Percentiles rank a stretch among this genome's conserved stretches.
phyloP scores from a whole-genome alignment of 1,140 invertebrate species.

The Drosophila orena region DNA sequence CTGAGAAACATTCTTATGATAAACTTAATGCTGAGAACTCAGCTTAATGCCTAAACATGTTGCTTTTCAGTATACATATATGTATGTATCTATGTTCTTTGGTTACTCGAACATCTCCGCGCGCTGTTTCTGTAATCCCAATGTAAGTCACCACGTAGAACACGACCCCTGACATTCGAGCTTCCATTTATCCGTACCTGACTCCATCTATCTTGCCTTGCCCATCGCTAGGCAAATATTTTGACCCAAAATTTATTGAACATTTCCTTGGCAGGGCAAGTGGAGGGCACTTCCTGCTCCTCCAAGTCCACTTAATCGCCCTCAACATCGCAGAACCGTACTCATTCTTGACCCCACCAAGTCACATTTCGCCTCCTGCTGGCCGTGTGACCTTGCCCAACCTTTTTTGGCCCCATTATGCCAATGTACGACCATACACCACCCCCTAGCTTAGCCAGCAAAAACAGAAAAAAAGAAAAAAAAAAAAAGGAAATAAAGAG shows the following conservation, averaged over 20 bases:
- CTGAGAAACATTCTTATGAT: too few species aligned
- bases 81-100: too few species aligned
- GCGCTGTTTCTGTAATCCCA: slow-evolving; percentile 12
- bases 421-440: too few species aligned
- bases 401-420: background rate
- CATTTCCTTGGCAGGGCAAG: background rate
- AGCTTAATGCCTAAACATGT: too few species aligned
- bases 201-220: slow-evolving; percentile 9
- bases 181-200: slow-evolving; percentile 2
- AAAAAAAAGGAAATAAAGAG: background rate
- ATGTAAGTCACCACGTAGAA: slow-evolving; percentile 1
- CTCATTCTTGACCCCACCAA: slow-evolving; percentile 1
- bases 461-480: background rate
- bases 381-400: slow-evolving; percentile 9
- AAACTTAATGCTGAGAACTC: too few species aligned
- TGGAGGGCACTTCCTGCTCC: background rate
- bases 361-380: background rate
- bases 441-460: too few species aligned
- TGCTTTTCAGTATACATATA: too few species aligned
- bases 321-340: slow-evolving; percentile 6
- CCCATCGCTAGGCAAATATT: slow-evolving; percentile 5
- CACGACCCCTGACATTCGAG: slow-evolving; percentile 1
- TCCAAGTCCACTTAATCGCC: slow-evolving; percentile 4
- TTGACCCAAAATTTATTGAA: slow-evolving; percentile 28
- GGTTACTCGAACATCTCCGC: too few species aligned